Evolutionary conservation across 1,140 invertebrate species (phyloP).

Genomic region (Manduca sexta): DNA sequence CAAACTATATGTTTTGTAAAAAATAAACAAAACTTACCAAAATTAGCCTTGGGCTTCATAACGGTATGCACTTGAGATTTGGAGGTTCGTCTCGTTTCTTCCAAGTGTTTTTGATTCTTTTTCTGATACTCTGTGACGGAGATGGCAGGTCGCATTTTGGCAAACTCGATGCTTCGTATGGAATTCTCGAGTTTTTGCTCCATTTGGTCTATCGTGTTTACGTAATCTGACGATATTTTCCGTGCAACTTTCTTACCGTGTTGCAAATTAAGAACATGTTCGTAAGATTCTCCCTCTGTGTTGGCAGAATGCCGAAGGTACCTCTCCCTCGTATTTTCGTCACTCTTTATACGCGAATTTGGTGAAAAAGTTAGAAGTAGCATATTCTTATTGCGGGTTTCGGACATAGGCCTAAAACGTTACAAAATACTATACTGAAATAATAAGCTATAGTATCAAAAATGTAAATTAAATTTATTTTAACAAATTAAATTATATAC

Average conservation of each 20-base stretch:
- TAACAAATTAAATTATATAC: too few species aligned
- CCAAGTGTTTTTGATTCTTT: conserved; percentile 39
- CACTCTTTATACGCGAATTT: conserved; percentile 19
- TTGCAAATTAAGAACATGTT: conserved; percentile 38
- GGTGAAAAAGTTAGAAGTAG: conserved; percentile 27
- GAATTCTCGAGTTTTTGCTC: conserved; percentile 36
- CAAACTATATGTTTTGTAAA: not conserved
- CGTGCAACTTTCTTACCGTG: conserved; percentile 38
- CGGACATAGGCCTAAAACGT: conserved; percentile 23
- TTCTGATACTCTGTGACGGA: conserved; percentile 43
- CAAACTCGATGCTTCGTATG: conserved; percentile 43
- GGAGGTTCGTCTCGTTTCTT: conserved; percentile 14
- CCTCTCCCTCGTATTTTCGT: conserved; percentile 22
- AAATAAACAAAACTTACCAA: not conserved
- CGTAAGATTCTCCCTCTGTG: conserved; percentile 24
- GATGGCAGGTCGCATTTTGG: conserved; percentile 36
- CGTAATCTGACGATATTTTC: conserved; percentile 56
- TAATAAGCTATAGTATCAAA: too few species aligned
- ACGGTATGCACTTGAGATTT: not conserved
- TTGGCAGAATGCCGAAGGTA: conserved; percentile 24
- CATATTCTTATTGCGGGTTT: conserved; percentile 18
- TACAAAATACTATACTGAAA: too few species aligned
- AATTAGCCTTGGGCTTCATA: not conserved
- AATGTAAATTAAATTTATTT: too few species aligned
- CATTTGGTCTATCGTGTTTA: conserved; percentile 53